Base-by-base conservation (phyloP, 2,888 invertebrate species). In the Idaea aversata region DNA sequence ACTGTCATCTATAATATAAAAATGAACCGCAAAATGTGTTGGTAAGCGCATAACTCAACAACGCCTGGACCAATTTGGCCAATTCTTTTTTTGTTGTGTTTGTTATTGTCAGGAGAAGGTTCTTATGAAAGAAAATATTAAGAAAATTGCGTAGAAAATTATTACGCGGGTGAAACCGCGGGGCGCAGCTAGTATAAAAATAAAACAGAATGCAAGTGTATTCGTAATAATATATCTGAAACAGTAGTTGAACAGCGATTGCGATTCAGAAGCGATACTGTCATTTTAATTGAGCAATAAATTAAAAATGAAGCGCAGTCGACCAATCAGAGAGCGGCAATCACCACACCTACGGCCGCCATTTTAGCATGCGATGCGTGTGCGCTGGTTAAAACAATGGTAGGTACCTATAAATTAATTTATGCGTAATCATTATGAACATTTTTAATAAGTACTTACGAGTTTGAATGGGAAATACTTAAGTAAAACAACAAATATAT, bases 271-370 rank as follows among this genome's bases (percentile, higher is more conserved):
- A 73, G 72, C 70, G 72, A 76, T 80, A 81, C 80, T 79, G 76
- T 75, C 78, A 84, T 81, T 81, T 80, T 77, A 76, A 79, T 81
- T 80, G 73, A 74, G 76, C 76, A 80, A 76, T 82, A 81, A 84
- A 87, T 85, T 85, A 84, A 86, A 84, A 86, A 81, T 81, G 77
- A 65, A 78, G 79, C 34, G 82, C 77, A 69, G 74, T 76, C 73
- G 77, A 76, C 92, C 92, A 91, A 92, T 92, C 86, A 83, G 82
- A 80, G 77, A 72, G 67, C 81, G 73, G 75, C 75, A 68, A 73
- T 78, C 76, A 84, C 86, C 90, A 88, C 92, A 78, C 92, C 92
- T 91, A 88, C 86, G 71, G 82, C 65, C 85, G 91, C 91, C 92
- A 91, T 92, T 79, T 89, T 90, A 83, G 47, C 47, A 47, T 13